Percentiles rank a stretch among this genome's conserved stretches.
These are phyloP conservation scores for Aspidapion aeneum DNA, from an alignment of 2,888 invertebrate species.

Conservation along the genomic window DNA sequence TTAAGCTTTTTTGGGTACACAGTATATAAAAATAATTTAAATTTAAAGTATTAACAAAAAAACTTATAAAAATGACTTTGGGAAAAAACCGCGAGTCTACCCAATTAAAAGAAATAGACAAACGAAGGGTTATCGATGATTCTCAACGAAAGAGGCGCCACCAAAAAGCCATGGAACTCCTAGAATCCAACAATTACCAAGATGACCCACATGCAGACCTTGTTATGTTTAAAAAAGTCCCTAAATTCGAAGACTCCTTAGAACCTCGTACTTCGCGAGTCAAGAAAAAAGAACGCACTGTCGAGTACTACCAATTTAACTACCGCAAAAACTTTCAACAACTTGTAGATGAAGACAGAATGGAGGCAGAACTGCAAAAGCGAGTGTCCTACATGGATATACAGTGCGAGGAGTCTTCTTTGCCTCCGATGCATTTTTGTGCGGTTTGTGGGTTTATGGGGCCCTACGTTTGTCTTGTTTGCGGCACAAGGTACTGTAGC, in stretches of 20 bases:
- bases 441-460: conserved; percentile 95
- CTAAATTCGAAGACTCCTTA: conserved; percentile 91
- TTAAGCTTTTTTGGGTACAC: no score
- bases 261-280: conserved; percentile 68
- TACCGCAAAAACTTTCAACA: conserved; percentile 85
- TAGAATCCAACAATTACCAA: conserved; percentile 96
- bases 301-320: conserved; percentile 72
- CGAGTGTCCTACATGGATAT: conserved; percentile 80
- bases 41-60: no score
- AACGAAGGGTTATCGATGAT: conserved; percentile 82
- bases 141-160: conserved; percentile 84
- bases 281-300: conserved; percentile 69
- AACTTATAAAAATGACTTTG: no score
- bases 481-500: conserved; percentile 90
- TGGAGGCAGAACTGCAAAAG: conserved; percentile 61
- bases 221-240: conserved; percentile 90
- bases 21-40: no score
- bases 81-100: conserved; percentile 80
- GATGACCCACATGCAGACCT: conserved; percentile 98
- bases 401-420: conserved; percentile 75
- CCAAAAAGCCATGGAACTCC: conserved; percentile 86
- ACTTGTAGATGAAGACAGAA: conserved; percentile 81
- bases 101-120: conserved; percentile 78
- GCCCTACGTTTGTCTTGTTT: conserved; percentile 90
- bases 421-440: conserved; percentile 91